Evolutionary conservation across 1,140 invertebrate species (phyloP).

Genomic region (Oedothorax gibbosus): DNA sequence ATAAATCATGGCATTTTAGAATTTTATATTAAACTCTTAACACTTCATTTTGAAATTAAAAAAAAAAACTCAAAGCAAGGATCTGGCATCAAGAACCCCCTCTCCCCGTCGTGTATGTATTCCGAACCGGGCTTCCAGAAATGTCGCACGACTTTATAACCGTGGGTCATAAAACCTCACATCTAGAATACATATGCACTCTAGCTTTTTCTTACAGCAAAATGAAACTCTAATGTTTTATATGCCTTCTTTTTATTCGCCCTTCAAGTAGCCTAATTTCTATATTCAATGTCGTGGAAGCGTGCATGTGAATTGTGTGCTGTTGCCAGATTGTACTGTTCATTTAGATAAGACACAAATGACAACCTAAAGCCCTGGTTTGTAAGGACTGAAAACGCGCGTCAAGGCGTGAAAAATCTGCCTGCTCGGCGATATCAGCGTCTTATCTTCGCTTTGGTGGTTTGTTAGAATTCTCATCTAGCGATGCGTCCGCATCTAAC

Average conservation of each 20-base stretch:
- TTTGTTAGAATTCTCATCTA: too few species aligned
- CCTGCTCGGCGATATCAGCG: too few species aligned
- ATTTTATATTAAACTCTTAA: too few species aligned
- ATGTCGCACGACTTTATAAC: constrained; percentile 40
- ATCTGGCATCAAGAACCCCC: constrained; percentile 35
- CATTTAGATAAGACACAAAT: too few species aligned
- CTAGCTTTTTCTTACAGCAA: constrained; percentile 55
- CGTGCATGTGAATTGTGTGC: too few species aligned
- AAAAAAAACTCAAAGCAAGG: background rate
- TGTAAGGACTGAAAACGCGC: too few species aligned
- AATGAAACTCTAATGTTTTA: constrained; percentile 51
- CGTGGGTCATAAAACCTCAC: constrained; percentile 56
- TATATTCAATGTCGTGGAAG: background rate
- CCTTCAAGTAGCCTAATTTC: constrained; percentile 20
- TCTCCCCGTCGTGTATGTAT: constrained; percentile 54
- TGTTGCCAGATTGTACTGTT: too few species aligned
- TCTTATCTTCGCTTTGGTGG: too few species aligned
- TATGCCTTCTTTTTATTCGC: constrained; percentile 52
- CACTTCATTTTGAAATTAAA: background rate
- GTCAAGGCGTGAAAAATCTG: too few species aligned
- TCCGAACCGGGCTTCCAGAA: constrained; percentile 58
- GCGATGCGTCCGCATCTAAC: too few species aligned
- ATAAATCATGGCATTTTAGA: too few species aligned
- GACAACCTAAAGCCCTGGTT: too few species aligned
- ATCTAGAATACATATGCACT: constrained; percentile 61